These are phyloP conservation scores for Orius insidiosus DNA, from an alignment of 1,140 invertebrate species.

Conservation along the genomic window DNA sequence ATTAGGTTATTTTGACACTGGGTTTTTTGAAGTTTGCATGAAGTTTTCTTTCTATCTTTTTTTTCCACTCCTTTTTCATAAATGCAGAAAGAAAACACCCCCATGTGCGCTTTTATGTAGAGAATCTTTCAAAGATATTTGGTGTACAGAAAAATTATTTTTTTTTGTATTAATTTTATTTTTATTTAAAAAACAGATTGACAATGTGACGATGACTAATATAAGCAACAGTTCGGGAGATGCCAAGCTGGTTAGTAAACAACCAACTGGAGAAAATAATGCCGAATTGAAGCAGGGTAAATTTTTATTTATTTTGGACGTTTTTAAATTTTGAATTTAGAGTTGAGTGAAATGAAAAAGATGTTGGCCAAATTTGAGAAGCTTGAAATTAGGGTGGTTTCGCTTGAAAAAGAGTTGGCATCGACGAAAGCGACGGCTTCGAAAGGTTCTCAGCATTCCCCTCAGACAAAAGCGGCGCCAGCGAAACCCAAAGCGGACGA, in stretches of 20 bases:
- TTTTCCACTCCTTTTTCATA: constrained; percentile 1
- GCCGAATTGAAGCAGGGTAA: constrained; percentile 23
- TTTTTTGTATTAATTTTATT: constrained; percentile 10
- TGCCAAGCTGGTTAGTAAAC: constrained; percentile 19
- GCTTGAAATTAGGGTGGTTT: constrained; percentile 2
- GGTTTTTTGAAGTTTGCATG: too few relatives aligned
- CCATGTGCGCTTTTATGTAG: too few relatives aligned
- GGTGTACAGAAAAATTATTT: too few relatives aligned
- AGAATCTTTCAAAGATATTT: background rate
- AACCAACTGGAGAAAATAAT: constrained; percentile 25
- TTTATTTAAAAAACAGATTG: constrained; percentile 18
- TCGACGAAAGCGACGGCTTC: background rate
- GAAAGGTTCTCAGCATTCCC: background rate
- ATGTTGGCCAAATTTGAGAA: constrained; percentile 1
- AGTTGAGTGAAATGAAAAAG: background rate
- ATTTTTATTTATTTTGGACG: too few relatives aligned
- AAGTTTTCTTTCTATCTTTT: constrained; percentile 1
- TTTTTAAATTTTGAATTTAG: background rate
- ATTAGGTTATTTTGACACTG: too few relatives aligned
- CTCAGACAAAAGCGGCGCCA: background rate
- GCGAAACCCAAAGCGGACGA: constrained; percentile 26
- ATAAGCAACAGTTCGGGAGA: constrained; percentile 3
- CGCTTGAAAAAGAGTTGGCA: constrained; percentile 3
- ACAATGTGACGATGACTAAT: constrained; percentile 19
- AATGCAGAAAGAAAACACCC: too few relatives aligned